phyloP scores from a whole-genome alignment of 2,113 vertebrate genomes.

The Eublepharis macularius region DNA sequence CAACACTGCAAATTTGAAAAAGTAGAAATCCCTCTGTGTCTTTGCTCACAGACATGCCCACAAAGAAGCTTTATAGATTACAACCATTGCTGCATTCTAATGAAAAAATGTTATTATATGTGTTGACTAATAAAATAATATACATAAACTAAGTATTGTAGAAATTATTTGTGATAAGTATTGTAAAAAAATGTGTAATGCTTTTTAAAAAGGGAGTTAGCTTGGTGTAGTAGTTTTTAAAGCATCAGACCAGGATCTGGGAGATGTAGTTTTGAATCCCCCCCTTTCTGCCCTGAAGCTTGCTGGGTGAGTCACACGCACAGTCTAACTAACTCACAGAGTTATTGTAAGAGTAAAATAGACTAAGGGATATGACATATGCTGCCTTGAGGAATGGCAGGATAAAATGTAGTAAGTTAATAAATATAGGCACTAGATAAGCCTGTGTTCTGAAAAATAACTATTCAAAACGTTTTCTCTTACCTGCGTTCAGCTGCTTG shows the following conservation, averaged over 20 bases:
- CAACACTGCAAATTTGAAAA: not conserved
- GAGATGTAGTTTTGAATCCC: no score
- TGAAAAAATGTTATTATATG: not conserved
- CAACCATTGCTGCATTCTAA: not conserved
- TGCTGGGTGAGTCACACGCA: no score
- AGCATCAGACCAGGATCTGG: no score
- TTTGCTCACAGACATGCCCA: not conserved
- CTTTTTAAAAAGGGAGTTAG: not conserved
- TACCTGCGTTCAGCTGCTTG: slow-evolving; percentile 74
- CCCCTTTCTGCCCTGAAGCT: no score
- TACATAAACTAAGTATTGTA: not conserved
- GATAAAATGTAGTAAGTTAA: no score
- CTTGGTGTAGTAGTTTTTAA: no score
- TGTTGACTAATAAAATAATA: not conserved
- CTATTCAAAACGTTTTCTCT: not conserved
- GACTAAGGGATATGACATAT: no score
- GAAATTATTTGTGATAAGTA: not conserved
- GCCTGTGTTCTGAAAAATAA: not conserved
- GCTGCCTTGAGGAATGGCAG: no score
- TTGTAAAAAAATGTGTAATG: not conserved
- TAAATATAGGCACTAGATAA: not conserved
- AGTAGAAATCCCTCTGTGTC: no score
- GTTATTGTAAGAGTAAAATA: no score
- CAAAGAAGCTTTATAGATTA: not conserved
- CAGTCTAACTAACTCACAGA: no score